These are phyloP conservation scores for Nothura maculosa DNA, from an alignment of 2,797 vertebrate species.

Conservation along the genomic window DNA sequence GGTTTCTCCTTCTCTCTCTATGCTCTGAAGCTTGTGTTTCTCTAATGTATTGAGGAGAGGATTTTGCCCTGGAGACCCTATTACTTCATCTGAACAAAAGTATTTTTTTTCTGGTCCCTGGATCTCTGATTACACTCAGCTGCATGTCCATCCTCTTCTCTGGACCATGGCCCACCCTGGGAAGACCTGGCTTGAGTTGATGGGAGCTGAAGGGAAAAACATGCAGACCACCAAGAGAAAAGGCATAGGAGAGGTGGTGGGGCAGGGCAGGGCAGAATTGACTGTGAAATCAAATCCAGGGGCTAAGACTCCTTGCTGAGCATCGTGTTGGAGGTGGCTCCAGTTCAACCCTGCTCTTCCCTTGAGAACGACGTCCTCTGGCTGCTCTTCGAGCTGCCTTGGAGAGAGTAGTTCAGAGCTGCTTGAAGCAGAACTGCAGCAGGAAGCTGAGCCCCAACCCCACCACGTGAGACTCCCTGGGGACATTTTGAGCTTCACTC, in stretches of 20 bases:
- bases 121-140: constrained; percentile 74
- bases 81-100: constrained; percentile 31
- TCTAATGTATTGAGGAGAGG: background rate
- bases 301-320: constrained; percentile 30
- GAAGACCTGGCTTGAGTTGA: constrained; percentile 58
- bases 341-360: constrained; percentile 47
- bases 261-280: constrained; percentile 61
- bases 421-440: constrained; percentile 12
- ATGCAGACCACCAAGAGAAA: constrained; percentile 63
- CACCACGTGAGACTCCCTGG: background rate
- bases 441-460: constrained; percentile 28
- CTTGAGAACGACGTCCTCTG: constrained; percentile 60
- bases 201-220: constrained; percentile 56
- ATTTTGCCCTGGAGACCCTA: background rate
- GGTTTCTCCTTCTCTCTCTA: background rate
- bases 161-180: constrained; percentile 58
- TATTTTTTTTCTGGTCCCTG: constrained; percentile 29
- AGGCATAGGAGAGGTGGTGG: constrained; percentile 33
- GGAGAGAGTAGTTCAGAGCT: background rate
- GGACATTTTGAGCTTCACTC: constrained; percentile 47
- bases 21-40: background rate
- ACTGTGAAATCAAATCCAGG: constrained; percentile 1
- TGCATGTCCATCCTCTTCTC: constrained; percentile 60
- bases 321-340: constrained; percentile 48
- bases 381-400: constrained; percentile 51